Base-by-base conservation (phyloP, 1,140 invertebrate genomes). In the Trichonephila clavipes region DNA sequence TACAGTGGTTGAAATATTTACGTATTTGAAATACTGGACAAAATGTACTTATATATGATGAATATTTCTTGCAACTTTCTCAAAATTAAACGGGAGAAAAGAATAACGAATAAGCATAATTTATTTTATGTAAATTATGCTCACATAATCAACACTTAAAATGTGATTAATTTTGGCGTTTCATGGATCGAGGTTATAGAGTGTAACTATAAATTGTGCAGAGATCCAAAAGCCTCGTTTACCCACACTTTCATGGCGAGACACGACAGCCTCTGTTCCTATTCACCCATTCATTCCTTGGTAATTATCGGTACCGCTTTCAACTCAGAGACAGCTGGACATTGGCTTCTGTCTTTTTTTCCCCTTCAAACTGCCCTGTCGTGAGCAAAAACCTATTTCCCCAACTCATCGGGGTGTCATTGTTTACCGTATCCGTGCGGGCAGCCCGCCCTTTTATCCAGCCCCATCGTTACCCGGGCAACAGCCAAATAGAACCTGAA, bases 391-490 rank as follows among this genome's bases (percentile, higher is more conserved):
- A 40, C 18, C 72, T 34, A 24, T 34, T 77, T 77, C 34, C 28
- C 28, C 72, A 34, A 40, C 72, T 77, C 72, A 77, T 77, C 72
- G 72, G 72, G 34, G 72, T 77, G 72, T 77, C 72, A 77, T 40
- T 77, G 72, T 77, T 77, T 77, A 77, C 72, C 72, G 24, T 34
- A 69, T 24, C n/a, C 66, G 51, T 51, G 51, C 51, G 51, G 51
- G 51, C 24, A 18, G 28, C 16, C 72, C 72, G 72, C 72, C 72
- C 72, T 77, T 77, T 77, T 77, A 77, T 77, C 72, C 72, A 77
- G 72, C 18, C 72, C 51, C 51, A 58, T 85, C 40, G 85, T 87
- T 87, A 87, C 85, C 85, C 10, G 58, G 59, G 85, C 85, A 87
- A 87, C 85, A 64, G 85, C 58, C 28, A 62, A 62, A 87, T 61